Evolutionary conservation across 2,888 invertebrate species (phyloP), one percentile per base, ranked within the genome.

Genomic region (Lithophane socia): DNA sequence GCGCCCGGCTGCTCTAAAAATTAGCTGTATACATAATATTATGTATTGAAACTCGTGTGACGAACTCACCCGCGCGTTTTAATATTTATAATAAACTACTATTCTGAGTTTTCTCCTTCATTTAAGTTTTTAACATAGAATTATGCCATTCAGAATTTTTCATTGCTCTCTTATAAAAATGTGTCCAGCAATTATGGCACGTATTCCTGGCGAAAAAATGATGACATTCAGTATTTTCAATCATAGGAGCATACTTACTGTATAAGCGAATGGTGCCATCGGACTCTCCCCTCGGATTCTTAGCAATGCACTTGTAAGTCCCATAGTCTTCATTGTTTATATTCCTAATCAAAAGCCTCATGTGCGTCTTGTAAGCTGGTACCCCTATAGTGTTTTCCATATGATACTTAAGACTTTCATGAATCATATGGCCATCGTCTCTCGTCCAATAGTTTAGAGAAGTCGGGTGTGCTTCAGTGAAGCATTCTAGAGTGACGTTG

Each of bases 391-490:
- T 97, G 86, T 98, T 98, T 90, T 98, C 98, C 92, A 98, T 97
- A 89, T 97, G 98, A 94, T 99, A 99, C 94, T 99, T 99, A 76
- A 96, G 94, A 73, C 98, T 98, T 91, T 98, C 98, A 92, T 98
- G 98, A 86, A 99, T 98, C 98, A 99, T 99, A 91, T 98, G 98
- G 16, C 98, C 98, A 90, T 98, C 98, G 92, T 98, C 98, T 79
- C 98, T 96, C 0, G 98, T 98, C 99, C 99, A 99, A 93, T 98
- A 99, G 95, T 99, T 99, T 79, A 99, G 97, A 24, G 99, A 99
- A 52, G 98, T 98, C 7, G 99, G 99, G 95, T 99, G 98, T 3
- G 99, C 99, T 95, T 99, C 99, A 10, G 99, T 98, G 92, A 98
- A 98, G 92, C 99, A 99, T 95, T 99, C 99, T 82, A 99, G 95